Percentiles rank a stretch among this genome's conserved stretches.
These are phyloP conservation scores for Protula sp. DNA, from an alignment of 2,888 invertebrate species.

Conservation along the genomic window DNA sequence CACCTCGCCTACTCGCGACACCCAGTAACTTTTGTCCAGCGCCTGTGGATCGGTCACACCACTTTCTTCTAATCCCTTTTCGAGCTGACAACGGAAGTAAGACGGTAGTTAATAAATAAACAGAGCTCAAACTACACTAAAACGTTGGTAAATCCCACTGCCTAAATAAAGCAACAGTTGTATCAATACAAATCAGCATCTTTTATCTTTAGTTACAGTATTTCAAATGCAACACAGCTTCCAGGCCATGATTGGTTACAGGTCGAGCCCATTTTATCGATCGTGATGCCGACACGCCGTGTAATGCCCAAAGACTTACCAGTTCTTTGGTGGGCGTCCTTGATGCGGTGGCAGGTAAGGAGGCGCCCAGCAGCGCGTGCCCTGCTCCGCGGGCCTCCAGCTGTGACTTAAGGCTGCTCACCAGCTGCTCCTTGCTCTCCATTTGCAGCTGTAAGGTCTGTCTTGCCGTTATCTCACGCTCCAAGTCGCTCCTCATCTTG, in stretches of 20 bases:
- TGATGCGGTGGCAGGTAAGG: too few relatives aligned
- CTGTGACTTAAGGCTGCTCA: slow-evolving; percentile 38
- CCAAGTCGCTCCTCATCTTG: slow-evolving; percentile 40
- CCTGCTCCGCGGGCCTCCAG: too few relatives aligned
- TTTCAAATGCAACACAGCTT: too few relatives aligned
- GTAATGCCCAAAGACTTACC: too few relatives aligned
- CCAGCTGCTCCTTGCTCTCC: slow-evolving; percentile 46
- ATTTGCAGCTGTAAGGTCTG: slow-evolving; percentile 43
- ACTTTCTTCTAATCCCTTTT: slow-evolving; percentile 24
- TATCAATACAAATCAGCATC: too few relatives aligned
- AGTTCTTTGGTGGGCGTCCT: too few relatives aligned
- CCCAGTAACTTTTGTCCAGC: slow-evolving; percentile 51
- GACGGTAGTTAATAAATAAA: neutral
- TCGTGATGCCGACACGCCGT: too few relatives aligned
- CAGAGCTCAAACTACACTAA: too few relatives aligned
- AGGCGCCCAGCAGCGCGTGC: too few relatives aligned
- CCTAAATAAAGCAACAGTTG: too few relatives aligned
- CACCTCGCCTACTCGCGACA: slow-evolving; percentile 49
- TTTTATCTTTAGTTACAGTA: too few relatives aligned
- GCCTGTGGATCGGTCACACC: slow-evolving; percentile 35
- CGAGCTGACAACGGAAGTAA: neutral
- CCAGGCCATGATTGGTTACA: slow-evolving; percentile 2
- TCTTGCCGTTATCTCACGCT: slow-evolving; percentile 39
- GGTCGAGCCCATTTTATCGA: slow-evolving; percentile 3
- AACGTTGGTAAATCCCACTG: too few relatives aligned